A percentile compares a stretch with the other conserved stretches of the same genome.
Conservation (phyloP, 2,113 vertebrate species). For the Stigmatopora nigra region DNA sequence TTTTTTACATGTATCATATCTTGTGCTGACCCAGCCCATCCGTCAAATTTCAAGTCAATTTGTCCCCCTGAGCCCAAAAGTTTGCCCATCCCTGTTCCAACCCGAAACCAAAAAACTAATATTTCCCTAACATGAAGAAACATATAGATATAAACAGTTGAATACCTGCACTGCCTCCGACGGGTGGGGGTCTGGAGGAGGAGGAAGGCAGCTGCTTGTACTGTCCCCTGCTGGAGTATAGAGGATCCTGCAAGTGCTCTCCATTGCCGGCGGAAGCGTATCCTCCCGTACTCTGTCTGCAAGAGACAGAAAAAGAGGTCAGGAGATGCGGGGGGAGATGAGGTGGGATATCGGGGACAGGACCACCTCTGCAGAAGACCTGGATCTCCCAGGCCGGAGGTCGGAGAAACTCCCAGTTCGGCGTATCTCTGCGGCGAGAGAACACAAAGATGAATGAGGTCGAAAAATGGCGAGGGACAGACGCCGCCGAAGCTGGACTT, state of each 20-base stretch:
- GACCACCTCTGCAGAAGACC: conserved; percentile 80
- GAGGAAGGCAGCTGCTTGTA: conserved; percentile 81
- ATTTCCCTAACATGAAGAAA: too few relatives aligned
- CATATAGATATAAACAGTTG: background rate
- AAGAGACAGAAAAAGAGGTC: conserved; percentile 5
- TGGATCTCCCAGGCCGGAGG: conserved; percentile 75
- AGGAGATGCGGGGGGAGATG: background rate
- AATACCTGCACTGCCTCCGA: conserved; percentile 90
- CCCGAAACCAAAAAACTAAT: too few relatives aligned
- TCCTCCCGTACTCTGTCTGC: conserved; percentile 74
- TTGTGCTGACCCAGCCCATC: too few relatives aligned
- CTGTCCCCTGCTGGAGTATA: conserved; percentile 77
- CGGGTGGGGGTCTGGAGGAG: conserved; percentile 83
- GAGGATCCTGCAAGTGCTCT: conserved; percentile 76
- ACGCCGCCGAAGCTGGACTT: conserved; percentile 49
- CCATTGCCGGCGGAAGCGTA: conserved; percentile 66
- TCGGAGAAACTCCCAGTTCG: conserved; percentile 84
- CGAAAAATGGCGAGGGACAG: background rate
- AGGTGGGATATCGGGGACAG: background rate
- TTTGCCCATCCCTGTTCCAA: too few relatives aligned
- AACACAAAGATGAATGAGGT: background rate
- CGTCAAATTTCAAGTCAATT: too few relatives aligned
- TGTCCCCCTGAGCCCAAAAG: too few relatives aligned
- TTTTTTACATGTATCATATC: too few relatives aligned
- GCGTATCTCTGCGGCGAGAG: conserved; percentile 75